Base-by-base conservation (phyloP, 2,113 vertebrate species). In the Glaucomys volans region DNA sequence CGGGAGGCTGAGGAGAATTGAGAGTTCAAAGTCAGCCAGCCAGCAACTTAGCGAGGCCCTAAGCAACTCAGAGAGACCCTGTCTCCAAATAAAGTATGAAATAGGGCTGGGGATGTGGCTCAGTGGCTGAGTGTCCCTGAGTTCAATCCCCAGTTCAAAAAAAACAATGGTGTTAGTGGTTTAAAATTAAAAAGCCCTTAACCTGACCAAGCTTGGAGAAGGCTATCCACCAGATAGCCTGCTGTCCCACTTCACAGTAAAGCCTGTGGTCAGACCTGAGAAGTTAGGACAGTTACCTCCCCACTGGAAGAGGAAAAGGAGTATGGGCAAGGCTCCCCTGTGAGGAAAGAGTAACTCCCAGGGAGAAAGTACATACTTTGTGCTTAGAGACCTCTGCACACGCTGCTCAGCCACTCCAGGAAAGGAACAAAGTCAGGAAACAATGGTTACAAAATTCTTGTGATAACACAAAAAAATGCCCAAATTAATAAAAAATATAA, bases 141-240 rank as follows among this genome's bases (percentile, higher is more conserved):
- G n/a, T n/a, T n/a, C n/a, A n/a, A n/a, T n/a, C n/a, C n/a, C n/a
- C n/a, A n/a, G n/a, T n/a, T n/a, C n/a, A n/a, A n/a, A n/a, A n/a
- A n/a, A n/a, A n/a, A n/a, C n/a, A 83, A 54, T 37, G 40, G n/a
- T 20, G 35, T 75, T 8, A 93, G 72, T 54, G 30, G 13, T 47
- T 88, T 66, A 75, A 82, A 75, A 37, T 81, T 5, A 28, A 59
- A 87, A 93, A 95, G 66, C 32, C 40, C 14, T 77, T n/a, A 64
- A 30, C 32, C 66, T 90, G 71, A 80, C 67, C 88, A 79, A 35
- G 30, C 75, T 81, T 89, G 35, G 42, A 74, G 42, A 11, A 71
- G 13, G 57, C 11, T 44, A 40, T 52, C 77, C 9, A 72, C 44
- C 3, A 90, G 69, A 77, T 75, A 64, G 76, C 76, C 84, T 64